Conservation (phyloP, 2,888 invertebrate species). For the Andrena fulva region DNA sequence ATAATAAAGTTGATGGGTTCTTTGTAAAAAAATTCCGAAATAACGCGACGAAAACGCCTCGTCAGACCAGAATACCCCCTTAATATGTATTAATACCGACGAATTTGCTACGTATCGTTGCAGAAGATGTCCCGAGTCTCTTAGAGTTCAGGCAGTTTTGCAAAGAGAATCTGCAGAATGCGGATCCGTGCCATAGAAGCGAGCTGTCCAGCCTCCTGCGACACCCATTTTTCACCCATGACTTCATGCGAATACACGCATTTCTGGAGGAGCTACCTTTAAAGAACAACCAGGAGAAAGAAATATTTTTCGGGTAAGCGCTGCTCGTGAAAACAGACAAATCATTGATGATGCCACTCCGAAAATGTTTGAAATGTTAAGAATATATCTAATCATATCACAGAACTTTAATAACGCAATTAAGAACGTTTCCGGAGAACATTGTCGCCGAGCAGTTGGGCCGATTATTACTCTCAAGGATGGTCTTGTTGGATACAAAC, state of each 20-base stretch:
- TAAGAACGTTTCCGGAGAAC: conserved; percentile 91
- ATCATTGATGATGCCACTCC: background rate
- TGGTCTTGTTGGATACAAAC: conserved; percentile 93
- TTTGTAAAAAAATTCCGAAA: no score
- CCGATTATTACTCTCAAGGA: conserved; percentile 91
- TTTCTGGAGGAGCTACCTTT: conserved; percentile 93
- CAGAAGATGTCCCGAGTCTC: conserved; percentile 90
- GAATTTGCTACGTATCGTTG: conserved; percentile 68
- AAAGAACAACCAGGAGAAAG: conserved; percentile 91
- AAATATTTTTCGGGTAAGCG: conserved; percentile 90
- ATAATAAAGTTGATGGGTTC: no score
- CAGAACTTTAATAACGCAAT: conserved; percentile 88
- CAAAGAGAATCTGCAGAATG: conserved; percentile 89
- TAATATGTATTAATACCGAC: no score
- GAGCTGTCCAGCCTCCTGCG: conserved; percentile 88
- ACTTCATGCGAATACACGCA: conserved; percentile 93
- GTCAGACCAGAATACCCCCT: no score
- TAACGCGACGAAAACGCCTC: no score
- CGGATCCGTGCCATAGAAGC: conserved; percentile 88
- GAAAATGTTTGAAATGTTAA: background rate
- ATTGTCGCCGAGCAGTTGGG: conserved; percentile 93
- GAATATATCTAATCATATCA: conserved; percentile 54
- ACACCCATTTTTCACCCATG: conserved; percentile 93
- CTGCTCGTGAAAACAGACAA: background rate
- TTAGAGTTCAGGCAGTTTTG: conserved; percentile 90